A percentile compares a stretch with the other conserved stretches of the same genome.
Evolutionary conservation across 2,113 vertebrate genomes (phyloP).

Genomic region (Chaetodon trifascialis): DNA sequence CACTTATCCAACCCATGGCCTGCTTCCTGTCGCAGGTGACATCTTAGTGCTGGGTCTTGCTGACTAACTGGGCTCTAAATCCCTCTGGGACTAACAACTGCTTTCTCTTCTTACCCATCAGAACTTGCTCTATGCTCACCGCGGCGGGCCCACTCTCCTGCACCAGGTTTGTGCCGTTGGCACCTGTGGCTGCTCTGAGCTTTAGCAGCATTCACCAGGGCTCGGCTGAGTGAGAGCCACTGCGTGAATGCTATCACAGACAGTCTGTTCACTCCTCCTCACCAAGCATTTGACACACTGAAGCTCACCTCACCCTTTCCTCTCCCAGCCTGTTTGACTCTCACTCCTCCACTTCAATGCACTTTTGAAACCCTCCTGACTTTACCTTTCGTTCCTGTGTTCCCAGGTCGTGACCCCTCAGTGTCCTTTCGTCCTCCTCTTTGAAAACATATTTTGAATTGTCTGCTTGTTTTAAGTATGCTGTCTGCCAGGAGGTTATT

Average conservation of each 20-base stretch:
- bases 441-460: not conserved
- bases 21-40: constrained; percentile 46
- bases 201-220: constrained; percentile 59
- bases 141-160: constrained; percentile 73
- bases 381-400: constrained; percentile 27
- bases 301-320: constrained; percentile 26
- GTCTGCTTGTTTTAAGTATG: not conserved
- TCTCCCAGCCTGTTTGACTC: constrained; percentile 20
- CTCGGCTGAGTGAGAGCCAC: constrained; percentile 22
- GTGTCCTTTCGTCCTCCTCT: not conserved
- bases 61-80: not conserved
- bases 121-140: constrained; percentile 83
- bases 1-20: not conserved
- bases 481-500: not conserved
- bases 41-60: not conserved
- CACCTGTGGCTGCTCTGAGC: constrained; percentile 73
- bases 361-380: constrained; percentile 12
- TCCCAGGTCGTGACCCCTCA: constrained; percentile 16
- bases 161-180: constrained; percentile 81
- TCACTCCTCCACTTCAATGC: constrained; percentile 33
- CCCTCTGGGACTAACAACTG: constrained; percentile 66
- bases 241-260: constrained; percentile 55
- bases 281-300: constrained; percentile 21
- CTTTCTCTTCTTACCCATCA: constrained; percentile 82
- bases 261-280: constrained; percentile 36